Percentiles rank a stretch among this genome's conserved stretches.
Evolutionary conservation across 2,888 invertebrate genomes (phyloP).

Genomic region (Torymus texanus): DNA sequence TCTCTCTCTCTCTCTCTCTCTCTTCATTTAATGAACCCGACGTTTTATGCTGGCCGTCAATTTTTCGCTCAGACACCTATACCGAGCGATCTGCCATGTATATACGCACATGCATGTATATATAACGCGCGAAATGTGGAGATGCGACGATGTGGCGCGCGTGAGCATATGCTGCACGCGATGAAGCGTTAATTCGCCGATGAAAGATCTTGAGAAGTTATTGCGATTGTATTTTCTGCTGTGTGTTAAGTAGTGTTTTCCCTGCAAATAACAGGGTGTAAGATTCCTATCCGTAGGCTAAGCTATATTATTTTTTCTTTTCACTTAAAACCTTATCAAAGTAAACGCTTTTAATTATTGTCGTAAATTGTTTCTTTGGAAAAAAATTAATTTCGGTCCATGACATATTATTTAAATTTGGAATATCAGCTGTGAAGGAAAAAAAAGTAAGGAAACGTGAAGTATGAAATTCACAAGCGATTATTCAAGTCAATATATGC

Average conservation of each 20-base stretch:
- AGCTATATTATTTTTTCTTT: neutral
- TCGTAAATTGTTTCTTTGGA: too few relatives aligned
- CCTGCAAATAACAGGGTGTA: too few relatives aligned
- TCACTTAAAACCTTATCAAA: neutral
- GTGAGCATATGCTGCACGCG: neutral
- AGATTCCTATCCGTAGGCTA: too few relatives aligned
- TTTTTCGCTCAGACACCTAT: slow-evolving; percentile 59
- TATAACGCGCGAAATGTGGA: neutral
- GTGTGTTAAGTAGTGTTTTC: too few relatives aligned
- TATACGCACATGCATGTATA: neutral
- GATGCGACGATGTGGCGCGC: neutral
- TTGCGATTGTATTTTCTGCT: neutral
- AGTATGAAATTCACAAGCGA: too few relatives aligned
- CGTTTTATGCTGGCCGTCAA: slow-evolving; percentile 69
- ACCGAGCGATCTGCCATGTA: neutral
- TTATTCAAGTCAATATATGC: too few relatives aligned
- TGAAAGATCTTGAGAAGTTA: slow-evolving; percentile 36
- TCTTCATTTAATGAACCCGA: slow-evolving; percentile 68
- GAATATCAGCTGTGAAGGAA: too few relatives aligned
- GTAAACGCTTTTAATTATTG: too few relatives aligned
- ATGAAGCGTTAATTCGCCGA: slow-evolving; percentile 49
- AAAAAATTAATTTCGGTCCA: too few relatives aligned
- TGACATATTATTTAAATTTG: too few relatives aligned
- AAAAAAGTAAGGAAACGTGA: too few relatives aligned
- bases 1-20: too few relatives aligned